These are phyloP conservation scores for Chrosomus eos DNA, from an alignment of 2,797 vertebrate species.

Conservation along the genomic window DNA sequence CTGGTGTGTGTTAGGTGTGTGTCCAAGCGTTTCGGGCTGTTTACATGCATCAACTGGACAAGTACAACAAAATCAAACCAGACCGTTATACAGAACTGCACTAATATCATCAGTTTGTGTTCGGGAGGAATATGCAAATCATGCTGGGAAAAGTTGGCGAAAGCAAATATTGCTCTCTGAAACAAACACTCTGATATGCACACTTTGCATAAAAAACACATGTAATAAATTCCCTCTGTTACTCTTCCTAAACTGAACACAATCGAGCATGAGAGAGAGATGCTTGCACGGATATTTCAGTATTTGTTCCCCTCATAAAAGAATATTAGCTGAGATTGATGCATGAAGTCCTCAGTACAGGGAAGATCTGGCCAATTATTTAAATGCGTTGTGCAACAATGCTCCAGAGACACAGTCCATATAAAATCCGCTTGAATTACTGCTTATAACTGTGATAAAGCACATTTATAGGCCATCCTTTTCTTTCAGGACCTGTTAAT, in stretches of 20 bases:
- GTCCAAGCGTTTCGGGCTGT: neutral
- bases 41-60: neutral
- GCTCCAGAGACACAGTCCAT: conserved; percentile 7
- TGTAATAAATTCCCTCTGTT: neutral
- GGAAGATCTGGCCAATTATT: neutral
- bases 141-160: neutral
- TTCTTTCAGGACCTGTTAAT: neutral
- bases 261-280: neutral
- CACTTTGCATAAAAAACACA: neutral
- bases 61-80: neutral
- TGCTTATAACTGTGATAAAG: neutral
- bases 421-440: conserved; percentile 11
- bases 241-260: neutral
- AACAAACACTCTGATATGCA: neutral
- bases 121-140: neutral
- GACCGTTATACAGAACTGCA: neutral
- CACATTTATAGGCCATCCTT: neutral
- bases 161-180: neutral
- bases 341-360: neutral
- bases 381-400: conserved; percentile 9
- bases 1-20: conserved; percentile 11
- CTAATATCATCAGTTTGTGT: neutral
- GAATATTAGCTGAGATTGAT: neutral
- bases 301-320: neutral
- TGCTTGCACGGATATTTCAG: neutral